phyloP scores from a whole-genome alignment of 1,140 invertebrate species.

The Hyphantria cunea region DNA sequence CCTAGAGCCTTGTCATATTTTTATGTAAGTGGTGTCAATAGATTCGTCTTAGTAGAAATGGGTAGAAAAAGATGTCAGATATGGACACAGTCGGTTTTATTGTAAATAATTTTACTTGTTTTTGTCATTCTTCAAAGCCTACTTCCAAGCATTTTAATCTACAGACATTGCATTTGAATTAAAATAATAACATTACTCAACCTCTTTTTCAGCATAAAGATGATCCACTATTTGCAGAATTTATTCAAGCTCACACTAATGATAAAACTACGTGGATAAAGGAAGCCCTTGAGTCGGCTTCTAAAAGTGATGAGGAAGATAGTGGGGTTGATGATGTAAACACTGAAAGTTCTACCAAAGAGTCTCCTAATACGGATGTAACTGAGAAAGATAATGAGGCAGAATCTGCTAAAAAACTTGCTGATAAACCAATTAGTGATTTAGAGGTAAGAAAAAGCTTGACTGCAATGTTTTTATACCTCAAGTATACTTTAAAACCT shows the following conservation, averaged over 20 bases:
- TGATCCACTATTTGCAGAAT: constrained; percentile 95
- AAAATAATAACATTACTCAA: no score
- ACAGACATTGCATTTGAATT: no score
- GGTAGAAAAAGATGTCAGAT: no score
- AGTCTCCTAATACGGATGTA: constrained; percentile 14
- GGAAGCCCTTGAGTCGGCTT: constrained; percentile 80
- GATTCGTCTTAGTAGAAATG: no score
- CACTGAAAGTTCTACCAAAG: constrained; percentile 8
- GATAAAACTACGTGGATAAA: constrained; percentile 87
- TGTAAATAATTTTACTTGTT: no score
- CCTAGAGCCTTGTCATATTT: no score
- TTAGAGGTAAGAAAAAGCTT: constrained; percentile 84
- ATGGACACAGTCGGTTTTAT: no score
- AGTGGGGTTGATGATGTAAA: constrained; percentile 60
- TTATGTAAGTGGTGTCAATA: no score
- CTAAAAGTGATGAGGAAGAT: constrained; percentile 70
- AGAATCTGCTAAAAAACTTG: constrained; percentile 72
- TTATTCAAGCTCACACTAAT: constrained; percentile 89
- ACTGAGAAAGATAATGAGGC: constrained; percentile 9
- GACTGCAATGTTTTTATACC: no score
- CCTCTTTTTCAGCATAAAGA: constrained; percentile 90
- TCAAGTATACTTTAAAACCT: no score
- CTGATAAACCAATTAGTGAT: constrained; percentile 87
- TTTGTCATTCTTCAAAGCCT: no score
- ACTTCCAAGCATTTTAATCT: no score